Conservation (phyloP, 2,888 invertebrate genomes). For the Melinaea marsaeus region DNA sequence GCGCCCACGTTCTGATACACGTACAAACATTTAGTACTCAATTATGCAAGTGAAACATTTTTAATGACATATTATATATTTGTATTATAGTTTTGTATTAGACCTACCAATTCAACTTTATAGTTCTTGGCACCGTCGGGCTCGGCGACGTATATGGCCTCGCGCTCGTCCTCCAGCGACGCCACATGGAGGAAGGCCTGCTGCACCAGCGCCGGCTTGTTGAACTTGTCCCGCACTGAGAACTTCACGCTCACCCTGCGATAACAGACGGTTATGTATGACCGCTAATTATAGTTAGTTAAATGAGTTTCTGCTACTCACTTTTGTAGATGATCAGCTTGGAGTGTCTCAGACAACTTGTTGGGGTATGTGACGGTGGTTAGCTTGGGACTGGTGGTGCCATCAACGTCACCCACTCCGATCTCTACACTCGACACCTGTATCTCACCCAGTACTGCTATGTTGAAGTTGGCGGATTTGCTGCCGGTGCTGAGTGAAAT, state of each 20-base stretch:
- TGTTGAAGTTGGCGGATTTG: slow-evolving; percentile 77
- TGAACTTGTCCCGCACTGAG: slow-evolving; percentile 83
- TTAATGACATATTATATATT: neutral
- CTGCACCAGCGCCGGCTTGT: slow-evolving; percentile 85
- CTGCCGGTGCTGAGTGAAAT: slow-evolving; percentile 85
- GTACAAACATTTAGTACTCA: neutral
- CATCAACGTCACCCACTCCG: slow-evolving; percentile 93
- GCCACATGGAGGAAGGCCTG: slow-evolving; percentile 92
- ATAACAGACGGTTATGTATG: neutral
- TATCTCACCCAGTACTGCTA: slow-evolving; percentile 87
- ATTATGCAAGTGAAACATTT: neutral
- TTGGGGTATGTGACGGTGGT: slow-evolving; percentile 85
- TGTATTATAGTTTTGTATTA: neutral
- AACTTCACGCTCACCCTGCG: slow-evolving; percentile 86
- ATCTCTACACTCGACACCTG: slow-evolving; percentile 88
- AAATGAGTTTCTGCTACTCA: slow-evolving; percentile 40
- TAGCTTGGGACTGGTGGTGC: slow-evolving; percentile 88
- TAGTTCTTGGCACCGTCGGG: slow-evolving; percentile 87
- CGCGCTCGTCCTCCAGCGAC: slow-evolving; percentile 81
- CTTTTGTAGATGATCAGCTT: slow-evolving; percentile 94
- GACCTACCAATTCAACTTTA: slow-evolving; percentile 91
- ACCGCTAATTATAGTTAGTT: neutral
- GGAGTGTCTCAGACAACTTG: slow-evolving; percentile 82
- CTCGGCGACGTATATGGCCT: slow-evolving; percentile 96
- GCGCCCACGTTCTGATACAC: slow-evolving; percentile 83